These are phyloP conservation scores for Pristis pectinata DNA, from an alignment of 2,797 vertebrate genomes.

Conservation along the genomic window DNA sequence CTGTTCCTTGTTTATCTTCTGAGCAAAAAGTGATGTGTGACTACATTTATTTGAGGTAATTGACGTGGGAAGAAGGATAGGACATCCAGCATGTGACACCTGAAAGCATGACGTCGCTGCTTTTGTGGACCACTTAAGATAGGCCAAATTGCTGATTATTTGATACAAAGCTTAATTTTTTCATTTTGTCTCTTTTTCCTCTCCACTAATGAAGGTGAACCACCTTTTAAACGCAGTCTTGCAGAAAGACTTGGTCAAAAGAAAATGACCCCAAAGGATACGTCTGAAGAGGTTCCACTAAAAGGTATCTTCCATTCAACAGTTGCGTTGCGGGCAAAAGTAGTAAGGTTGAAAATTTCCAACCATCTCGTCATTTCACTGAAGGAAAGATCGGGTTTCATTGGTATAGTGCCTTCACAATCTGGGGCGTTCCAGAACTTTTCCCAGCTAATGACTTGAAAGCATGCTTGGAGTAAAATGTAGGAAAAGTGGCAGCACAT, in stretches of 20 bases:
- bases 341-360: neutral
- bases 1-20: neutral
- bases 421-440: neutral
- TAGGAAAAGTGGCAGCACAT: neutral
- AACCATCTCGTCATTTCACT: neutral
- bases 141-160: neutral
- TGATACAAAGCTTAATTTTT: neutral
- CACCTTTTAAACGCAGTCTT: conserved; percentile 64
- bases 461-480: neutral
- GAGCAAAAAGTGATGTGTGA: neutral
- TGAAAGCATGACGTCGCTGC: neutral
- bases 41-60: neutral
- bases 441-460: neutral
- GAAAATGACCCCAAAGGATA: conserved; percentile 53
- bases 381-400: neutral
- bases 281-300: conserved; percentile 47
- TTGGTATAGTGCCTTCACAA: neutral
- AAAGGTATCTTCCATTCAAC: conserved; percentile 58
- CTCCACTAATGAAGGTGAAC: conserved; percentile 48
- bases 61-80: neutral
- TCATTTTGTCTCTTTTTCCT: conserved; percentile 12
- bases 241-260: conserved; percentile 75
- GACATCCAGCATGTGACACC: too few species aligned
- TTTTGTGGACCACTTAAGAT: neutral
- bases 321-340: neutral